Evolutionary conservation across 2,888 invertebrate species (phyloP).

Genomic region (Lordiphosa andalusiaca): DNA sequence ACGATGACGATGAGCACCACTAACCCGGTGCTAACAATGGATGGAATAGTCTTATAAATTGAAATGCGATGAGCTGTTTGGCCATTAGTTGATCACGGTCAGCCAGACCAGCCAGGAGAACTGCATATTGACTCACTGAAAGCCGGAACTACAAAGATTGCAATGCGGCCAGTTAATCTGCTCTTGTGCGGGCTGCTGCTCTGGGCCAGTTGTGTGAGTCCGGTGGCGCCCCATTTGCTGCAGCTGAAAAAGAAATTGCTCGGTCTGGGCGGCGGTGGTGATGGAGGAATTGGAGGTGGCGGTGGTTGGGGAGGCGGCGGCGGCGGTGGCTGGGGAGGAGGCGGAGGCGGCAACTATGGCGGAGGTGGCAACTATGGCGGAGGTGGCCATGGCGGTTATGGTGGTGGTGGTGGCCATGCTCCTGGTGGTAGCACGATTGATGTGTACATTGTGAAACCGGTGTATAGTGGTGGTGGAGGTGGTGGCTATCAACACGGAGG

Average conservation of each 20-base stretch:
- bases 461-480: conserved; percentile 31
- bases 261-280: conserved; percentile 21
- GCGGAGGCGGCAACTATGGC: too few species aligned
- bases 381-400: conserved; percentile 21
- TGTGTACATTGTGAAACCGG: conserved; percentile 25
- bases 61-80: conserved; percentile 13
- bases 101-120: background rate
- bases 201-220: conserved; percentile 40
- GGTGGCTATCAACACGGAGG: conserved; percentile 20
- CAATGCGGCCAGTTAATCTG: conserved; percentile 31
- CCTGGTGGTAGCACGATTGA: conserved; percentile 33
- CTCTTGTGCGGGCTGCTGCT: conserved; percentile 36
- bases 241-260: conserved; percentile 54
- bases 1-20: conserved; percentile 12
- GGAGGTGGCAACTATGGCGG: conserved; percentile 19
- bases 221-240: conserved; percentile 47
- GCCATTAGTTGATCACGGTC: conserved; percentile 36
- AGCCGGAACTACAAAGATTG: conserved; percentile 15
- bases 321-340: conserved; percentile 26
- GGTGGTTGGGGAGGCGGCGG: conserved; percentile 10
- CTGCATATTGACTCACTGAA: conserved; percentile 2
- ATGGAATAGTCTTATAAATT: conserved; percentile 47
- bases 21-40: conserved; percentile 39
- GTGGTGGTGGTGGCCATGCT: conserved; percentile 24
- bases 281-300: conserved; percentile 25